Conservation (phyloP, 2,888 invertebrate species). For the Platycnemis pennipes region DNA sequence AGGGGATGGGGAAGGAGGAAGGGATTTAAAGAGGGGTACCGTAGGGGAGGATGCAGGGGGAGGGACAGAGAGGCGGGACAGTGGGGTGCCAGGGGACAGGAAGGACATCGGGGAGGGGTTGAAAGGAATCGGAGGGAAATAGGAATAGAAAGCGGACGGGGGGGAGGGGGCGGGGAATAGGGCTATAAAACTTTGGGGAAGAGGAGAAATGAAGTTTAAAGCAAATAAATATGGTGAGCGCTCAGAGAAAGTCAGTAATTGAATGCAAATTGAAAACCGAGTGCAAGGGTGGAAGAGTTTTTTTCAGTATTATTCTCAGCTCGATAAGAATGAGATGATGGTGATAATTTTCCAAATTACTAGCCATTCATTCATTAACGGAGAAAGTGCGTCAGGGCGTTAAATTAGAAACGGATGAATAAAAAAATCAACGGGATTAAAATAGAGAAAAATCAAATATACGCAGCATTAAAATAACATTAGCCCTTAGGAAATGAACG, state of each 20-base stretch:
- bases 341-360: no score
- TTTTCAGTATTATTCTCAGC: background rate
- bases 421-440: no score
- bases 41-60: background rate
- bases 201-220: background rate
- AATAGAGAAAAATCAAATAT: no score
- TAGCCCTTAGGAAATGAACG: no score
- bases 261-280: conserved; percentile 6
- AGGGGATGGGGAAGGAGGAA: background rate
- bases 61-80: background rate
- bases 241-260: background rate
- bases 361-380: no score
- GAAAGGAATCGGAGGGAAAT: no score
- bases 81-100: background rate
- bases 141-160: no score
- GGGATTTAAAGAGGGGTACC: background rate
- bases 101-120: background rate
- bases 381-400: no score
- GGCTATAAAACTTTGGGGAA: background rate
- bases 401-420: no score
- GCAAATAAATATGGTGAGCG: conserved; percentile 18
- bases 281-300: background rate
- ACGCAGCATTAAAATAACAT: no score
- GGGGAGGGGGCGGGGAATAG: background rate
- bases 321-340: background rate